A percentile compares a stretch with the other conserved stretches of the same genome.
These are phyloP conservation scores for Tetropium fuscum DNA, from an alignment of 2,888 invertebrate species.

Conservation along the genomic window DNA sequence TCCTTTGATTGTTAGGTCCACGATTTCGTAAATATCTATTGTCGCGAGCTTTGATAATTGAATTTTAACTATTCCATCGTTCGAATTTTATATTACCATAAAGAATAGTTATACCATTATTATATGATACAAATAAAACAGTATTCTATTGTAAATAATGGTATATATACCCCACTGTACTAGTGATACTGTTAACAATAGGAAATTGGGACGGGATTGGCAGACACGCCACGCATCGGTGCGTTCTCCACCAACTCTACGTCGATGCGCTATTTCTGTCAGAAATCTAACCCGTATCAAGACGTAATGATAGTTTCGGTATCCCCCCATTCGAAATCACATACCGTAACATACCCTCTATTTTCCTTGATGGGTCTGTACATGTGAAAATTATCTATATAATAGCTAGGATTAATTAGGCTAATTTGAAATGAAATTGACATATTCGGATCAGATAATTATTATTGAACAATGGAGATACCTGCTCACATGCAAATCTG, in stretches of 20 bases:
- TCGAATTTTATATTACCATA: too few relatives aligned
- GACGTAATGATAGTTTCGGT: slow-evolving; percentile 26
- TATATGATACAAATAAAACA: too few relatives aligned
- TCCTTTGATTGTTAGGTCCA: too few relatives aligned
- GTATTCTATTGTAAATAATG: too few relatives aligned
- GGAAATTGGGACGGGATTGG: slow-evolving; percentile 16
- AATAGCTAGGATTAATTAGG: not conserved
- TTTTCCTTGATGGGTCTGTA: slow-evolving; percentile 12
- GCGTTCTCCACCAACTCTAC: slow-evolving; percentile 12
- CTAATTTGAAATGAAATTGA: not conserved
- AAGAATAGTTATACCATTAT: too few relatives aligned
- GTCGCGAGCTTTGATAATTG: too few relatives aligned
- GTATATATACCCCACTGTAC: not conserved
- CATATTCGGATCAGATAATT: not conserved
- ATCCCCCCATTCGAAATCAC: slow-evolving; percentile 28
- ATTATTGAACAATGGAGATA: too few relatives aligned
- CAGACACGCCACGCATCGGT: slow-evolving; percentile 26
- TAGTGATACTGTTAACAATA: slow-evolving; percentile 24
- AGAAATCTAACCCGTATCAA: slow-evolving; percentile 29
- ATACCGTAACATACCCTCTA: slow-evolving; percentile 30
- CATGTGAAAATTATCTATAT: slow-evolving; percentile 1
- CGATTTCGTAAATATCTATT: too few relatives aligned
- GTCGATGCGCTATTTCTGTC: slow-evolving; percentile 24
- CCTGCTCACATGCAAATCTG: too few relatives aligned
- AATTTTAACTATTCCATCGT: too few relatives aligned